These are phyloP conservation scores for Lepidothrix coronata DNA, from an alignment of 2,113 vertebrate genomes.

Conservation along the genomic window DNA sequence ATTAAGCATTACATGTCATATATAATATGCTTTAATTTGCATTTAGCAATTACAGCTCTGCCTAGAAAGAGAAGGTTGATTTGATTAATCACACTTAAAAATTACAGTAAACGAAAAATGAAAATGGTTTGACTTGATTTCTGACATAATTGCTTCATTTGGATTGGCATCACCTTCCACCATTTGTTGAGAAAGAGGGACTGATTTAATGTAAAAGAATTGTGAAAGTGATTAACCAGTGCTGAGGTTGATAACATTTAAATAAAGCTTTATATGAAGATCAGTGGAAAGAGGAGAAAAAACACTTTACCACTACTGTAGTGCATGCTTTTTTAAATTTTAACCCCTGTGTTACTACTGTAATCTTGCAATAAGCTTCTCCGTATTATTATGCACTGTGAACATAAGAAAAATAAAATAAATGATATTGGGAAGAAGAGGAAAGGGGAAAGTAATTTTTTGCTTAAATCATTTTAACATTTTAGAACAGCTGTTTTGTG, in stretches of 20 bases:
- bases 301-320: neutral
- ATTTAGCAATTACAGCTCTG: conserved; percentile 69
- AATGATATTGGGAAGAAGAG: neutral
- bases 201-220: conserved; percentile 65
- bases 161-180: conserved; percentile 52
- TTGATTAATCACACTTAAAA: conserved; percentile 78
- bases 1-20: conserved; percentile 51
- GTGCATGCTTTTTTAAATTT: neutral
- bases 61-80: conserved; percentile 64
- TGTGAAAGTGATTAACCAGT: conserved; percentile 63
- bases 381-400: neutral
- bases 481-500: neutral
- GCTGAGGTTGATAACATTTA: conserved; percentile 48
- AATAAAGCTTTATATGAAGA: conserved; percentile 50
- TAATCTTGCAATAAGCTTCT: neutral
- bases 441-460: neutral
- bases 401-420: neutral
- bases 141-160: conserved; percentile 69
- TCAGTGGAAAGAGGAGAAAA: conserved; percentile 23
- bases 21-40: conserved; percentile 71
- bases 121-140: conserved; percentile 68
- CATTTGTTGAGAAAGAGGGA: conserved; percentile 28
- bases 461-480: neutral
- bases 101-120: conserved; percentile 31
- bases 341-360: neutral